Percentiles rank a stretch among this genome's conserved stretches.
Evolutionary conservation across 2,113 vertebrate genomes (phyloP).

Genomic region (Henicopernis longicauda): DNA sequence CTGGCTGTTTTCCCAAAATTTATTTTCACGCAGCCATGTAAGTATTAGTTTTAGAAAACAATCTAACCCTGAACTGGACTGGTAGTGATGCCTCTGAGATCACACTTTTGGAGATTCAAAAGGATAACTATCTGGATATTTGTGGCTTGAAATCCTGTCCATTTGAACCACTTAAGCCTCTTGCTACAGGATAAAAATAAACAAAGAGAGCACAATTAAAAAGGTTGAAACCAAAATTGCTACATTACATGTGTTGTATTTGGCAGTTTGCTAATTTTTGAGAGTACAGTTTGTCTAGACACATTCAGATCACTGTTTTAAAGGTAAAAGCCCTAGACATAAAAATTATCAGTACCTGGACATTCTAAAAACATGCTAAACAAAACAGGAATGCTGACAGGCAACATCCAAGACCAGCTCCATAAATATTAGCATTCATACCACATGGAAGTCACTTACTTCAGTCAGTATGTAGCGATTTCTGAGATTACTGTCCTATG

Average conservation of each 20-base stretch:
- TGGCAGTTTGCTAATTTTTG: neutral
- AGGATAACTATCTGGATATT: neutral
- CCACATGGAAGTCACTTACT: neutral
- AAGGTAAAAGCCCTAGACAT: neutral
- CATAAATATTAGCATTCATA: neutral
- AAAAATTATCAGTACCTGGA: neutral
- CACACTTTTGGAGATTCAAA: neutral
- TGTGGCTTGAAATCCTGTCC: neutral
- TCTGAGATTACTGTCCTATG: neutral
- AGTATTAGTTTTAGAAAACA: neutral
- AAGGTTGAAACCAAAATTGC: neutral
- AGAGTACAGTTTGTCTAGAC: neutral
- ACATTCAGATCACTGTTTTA: neutral
- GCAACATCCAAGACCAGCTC: neutral
- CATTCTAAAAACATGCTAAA: neutral
- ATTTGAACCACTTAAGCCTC: neutral
- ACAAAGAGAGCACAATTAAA: neutral
- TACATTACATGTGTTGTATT: neutral
- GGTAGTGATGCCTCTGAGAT: neutral
- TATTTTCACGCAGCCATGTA: neutral
- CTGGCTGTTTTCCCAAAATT: neutral
- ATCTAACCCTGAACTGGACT: neutral
- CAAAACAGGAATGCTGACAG: neutral
- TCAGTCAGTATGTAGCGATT: neutral
- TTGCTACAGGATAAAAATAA: neutral